These are phyloP conservation scores for Euzophera pinguis DNA, from an alignment of 2,888 invertebrate genomes.

Conservation along the genomic window DNA sequence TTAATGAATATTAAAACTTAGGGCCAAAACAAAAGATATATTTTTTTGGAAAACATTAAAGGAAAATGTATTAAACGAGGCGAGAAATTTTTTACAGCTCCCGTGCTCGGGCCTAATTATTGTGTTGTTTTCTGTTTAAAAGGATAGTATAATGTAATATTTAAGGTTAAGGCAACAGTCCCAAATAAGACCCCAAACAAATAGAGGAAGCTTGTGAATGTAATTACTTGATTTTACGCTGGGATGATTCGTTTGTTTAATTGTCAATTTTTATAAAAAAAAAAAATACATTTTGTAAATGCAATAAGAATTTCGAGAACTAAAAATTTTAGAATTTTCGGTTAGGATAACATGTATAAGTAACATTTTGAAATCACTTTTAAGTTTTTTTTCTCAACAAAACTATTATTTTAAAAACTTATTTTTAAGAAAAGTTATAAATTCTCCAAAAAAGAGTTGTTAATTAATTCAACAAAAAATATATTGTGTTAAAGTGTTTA, in stretches of 20 bases:
- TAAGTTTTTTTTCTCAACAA: too few relatives aligned
- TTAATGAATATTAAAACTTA: constrained; percentile 24
- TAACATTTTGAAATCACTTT: too few relatives aligned
- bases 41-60: constrained; percentile 18
- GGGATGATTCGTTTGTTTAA: constrained; percentile 3
- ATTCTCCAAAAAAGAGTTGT: too few relatives aligned
- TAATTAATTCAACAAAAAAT: too few relatives aligned
- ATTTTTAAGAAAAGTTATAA: too few relatives aligned
- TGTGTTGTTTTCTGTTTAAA: constrained; percentile 22
- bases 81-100: constrained; percentile 25
- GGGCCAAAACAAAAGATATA: constrained; percentile 22
- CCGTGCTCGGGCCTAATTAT: constrained; percentile 23
- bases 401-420: too few relatives aligned
- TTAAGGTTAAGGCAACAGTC: constrained; percentile 8
- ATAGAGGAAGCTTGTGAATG: constrained; percentile 4
- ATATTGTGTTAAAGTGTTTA: too few relatives aligned
- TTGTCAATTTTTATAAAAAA: background rate
- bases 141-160: constrained; percentile 15
- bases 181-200: constrained; percentile 11
- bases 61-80: constrained; percentile 28
- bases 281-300: too few relatives aligned
- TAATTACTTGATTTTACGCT: constrained; percentile 10
- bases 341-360: too few relatives aligned
- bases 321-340: too few relatives aligned
- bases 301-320: too few relatives aligned